phyloP scores from a whole-genome alignment of 64 coral and sea anemone species.

The Anthopleura sola region DNA sequence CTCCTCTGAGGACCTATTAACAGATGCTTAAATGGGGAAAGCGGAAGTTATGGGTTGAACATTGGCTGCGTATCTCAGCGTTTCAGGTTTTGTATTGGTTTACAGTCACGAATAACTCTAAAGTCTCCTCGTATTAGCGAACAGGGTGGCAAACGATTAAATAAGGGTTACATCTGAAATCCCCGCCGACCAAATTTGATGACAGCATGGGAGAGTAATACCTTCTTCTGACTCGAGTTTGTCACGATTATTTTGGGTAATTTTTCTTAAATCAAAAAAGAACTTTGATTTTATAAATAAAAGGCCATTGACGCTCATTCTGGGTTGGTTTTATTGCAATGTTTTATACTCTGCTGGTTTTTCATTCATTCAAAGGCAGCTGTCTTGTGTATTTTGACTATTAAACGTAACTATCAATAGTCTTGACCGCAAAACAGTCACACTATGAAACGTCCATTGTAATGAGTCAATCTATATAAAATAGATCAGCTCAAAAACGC shows the following conservation, averaged over 20 bases:
- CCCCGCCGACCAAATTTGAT: background rate
- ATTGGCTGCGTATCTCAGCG: conserved; percentile 25
- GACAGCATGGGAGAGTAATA: background rate
- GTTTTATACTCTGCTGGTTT: background rate
- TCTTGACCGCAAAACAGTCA: conserved; percentile 5
- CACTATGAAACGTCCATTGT: background rate
- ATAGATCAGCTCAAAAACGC: conserved; percentile 1
- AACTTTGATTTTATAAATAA: background rate
- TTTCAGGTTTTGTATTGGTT: background rate
- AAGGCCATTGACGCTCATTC: background rate
- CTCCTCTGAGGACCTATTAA: conserved; percentile 43
- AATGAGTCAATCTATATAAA: conserved; percentile 8
- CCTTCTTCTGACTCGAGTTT: background rate
- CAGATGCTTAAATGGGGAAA: conserved; percentile 48
- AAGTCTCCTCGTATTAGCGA: background rate
- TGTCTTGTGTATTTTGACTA: conserved; percentile 8
- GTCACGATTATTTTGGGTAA: background rate
- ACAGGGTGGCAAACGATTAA: background rate
- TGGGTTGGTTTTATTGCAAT: background rate
- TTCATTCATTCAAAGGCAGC: conserved; percentile 6
- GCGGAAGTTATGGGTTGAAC: conserved; percentile 22
- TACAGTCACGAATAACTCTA: background rate
- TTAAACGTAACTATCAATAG: conserved; percentile 4
- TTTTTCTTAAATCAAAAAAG: background rate
- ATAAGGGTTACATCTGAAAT: background rate